Evolutionary conservation across 2,797 vertebrate species (phyloP).

Genomic region (Molossus molossus): DNA sequence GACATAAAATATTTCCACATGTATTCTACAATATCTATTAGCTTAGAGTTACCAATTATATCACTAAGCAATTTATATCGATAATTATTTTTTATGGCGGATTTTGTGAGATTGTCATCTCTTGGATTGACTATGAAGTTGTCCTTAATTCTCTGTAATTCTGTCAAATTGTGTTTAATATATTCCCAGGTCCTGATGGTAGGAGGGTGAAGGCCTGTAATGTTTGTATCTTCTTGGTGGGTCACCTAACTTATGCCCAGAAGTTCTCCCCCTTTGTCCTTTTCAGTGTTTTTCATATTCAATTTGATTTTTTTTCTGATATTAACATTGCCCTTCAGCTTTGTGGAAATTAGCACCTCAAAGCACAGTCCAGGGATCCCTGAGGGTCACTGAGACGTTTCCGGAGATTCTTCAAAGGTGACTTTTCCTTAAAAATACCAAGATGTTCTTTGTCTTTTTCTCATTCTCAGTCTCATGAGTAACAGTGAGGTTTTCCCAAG

Average conservation of each 20-base stretch:
- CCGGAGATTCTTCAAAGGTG: background rate
- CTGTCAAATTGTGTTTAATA: background rate
- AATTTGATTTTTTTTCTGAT: slow-evolving; percentile 36
- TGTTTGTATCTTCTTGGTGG: background rate
- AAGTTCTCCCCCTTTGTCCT: background rate
- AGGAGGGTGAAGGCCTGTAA: background rate
- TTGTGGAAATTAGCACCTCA: background rate
- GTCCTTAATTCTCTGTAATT: slow-evolving; percentile 8
- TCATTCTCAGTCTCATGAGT: background rate
- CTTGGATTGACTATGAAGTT: background rate
- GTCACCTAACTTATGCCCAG: background rate
- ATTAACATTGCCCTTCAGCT: background rate
- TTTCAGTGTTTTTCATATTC: slow-evolving; percentile 13
- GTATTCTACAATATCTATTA: background rate
- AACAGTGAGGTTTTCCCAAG: background rate
- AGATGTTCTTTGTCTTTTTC: background rate
- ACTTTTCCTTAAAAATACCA: background rate
- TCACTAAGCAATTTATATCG: background rate
- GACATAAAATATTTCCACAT: background rate
- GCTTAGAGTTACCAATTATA: background rate
- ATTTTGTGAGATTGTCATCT: background rate
- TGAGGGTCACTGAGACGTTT: background rate
- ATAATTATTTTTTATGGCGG: slow-evolving; percentile 2
- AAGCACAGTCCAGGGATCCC: background rate
- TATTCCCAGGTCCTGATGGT: background rate